phyloP scores from a whole-genome alignment of 2,797 vertebrate species.

The Siniperca obscura region DNA sequence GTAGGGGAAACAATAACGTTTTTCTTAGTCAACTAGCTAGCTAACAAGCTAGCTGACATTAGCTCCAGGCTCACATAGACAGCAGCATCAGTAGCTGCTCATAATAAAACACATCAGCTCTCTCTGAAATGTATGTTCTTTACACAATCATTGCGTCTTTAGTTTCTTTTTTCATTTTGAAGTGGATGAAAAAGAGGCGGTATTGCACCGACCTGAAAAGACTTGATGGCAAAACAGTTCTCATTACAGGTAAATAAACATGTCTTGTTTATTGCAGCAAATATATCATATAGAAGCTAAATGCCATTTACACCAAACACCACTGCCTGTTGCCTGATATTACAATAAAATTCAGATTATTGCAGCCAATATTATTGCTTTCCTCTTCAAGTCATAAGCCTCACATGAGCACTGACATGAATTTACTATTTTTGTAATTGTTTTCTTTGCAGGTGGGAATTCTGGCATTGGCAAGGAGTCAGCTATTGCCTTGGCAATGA shows the following conservation, averaged over 20 bases:
- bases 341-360: background rate
- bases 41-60: conserved; percentile 41
- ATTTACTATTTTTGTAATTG: background rate
- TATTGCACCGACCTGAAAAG: conserved; percentile 84
- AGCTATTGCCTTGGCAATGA: conserved; percentile 81
- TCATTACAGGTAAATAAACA: conserved; percentile 85
- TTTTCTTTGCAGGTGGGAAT: conserved; percentile 79
- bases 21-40: background rate
- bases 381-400: too few relatives aligned
- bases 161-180: conserved; percentile 80
- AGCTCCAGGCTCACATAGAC: conserved; percentile 28
- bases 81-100: background rate
- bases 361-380: background rate
- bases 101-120: background rate
- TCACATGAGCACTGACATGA: background rate
- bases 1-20: fast-evolving
- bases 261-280: background rate
- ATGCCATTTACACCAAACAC: background rate
- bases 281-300: background rate
- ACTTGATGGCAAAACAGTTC: conserved; percentile 87
- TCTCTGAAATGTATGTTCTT: conserved; percentile 81
- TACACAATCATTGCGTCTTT: conserved; percentile 81
- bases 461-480: conserved; percentile 87
- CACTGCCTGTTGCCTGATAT: background rate
- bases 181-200: conserved; percentile 85